These are phyloP conservation scores for Aphis gossypii DNA, from an alignment of 1,140 invertebrate genomes.

Conservation along the genomic window DNA sequence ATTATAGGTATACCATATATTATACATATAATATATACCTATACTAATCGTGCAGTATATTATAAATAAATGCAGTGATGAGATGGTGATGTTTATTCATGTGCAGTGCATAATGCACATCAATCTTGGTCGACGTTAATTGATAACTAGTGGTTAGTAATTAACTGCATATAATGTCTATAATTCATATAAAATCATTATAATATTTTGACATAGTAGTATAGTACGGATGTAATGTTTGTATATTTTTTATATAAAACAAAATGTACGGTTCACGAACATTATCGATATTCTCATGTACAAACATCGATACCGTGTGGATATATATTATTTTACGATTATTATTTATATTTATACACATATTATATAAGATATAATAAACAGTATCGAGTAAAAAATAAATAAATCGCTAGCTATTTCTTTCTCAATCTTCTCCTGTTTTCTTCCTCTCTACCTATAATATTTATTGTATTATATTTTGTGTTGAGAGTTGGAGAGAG, in stretches of 20 bases:
- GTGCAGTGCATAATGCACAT: not conserved
- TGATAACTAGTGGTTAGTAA: not conserved
- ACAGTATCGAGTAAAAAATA: not conserved
- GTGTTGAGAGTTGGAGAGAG: not conserved
- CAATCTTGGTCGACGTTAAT: not conserved
- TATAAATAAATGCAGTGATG: not conserved
- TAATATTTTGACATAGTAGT: not conserved
- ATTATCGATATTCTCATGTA: not conserved
- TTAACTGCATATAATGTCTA: not conserved
- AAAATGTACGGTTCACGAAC: not conserved
- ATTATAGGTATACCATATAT: not conserved
- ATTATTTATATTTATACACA: not conserved
- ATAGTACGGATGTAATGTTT: not conserved
- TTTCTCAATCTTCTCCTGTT: not conserved
- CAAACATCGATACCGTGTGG: not conserved
- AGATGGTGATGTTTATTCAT: not conserved
- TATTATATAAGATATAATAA: not conserved
- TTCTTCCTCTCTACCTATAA: not conserved
- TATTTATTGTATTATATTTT: not conserved
- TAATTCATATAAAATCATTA: not conserved
- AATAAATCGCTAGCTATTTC: constrained; percentile 14
- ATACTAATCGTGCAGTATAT: not conserved
- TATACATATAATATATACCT: no score
- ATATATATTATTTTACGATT: not conserved
- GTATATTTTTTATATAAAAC: not conserved